These are phyloP conservation scores for Diarsia dahlii DNA, from an alignment of 2,888 invertebrate species.

Conservation along the genomic window DNA sequence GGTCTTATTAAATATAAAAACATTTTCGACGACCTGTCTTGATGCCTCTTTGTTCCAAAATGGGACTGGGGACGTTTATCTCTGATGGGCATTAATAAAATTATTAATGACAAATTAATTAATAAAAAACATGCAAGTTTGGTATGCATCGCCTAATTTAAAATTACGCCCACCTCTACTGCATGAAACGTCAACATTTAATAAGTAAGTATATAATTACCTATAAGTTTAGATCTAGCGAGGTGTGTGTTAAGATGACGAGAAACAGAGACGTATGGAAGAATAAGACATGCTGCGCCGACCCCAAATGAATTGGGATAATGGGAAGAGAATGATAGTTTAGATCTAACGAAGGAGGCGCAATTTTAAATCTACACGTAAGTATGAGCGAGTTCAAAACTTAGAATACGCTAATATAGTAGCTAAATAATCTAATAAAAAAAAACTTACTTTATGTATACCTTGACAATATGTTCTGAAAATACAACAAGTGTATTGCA, in stretches of 20 bases:
- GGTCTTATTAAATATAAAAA: background rate
- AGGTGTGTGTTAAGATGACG: too few species aligned
- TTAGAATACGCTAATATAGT: background rate
- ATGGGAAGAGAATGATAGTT: too few species aligned
- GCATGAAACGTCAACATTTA: background rate
- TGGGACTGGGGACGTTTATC: background rate
- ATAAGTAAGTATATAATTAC: background rate
- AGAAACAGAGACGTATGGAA: too few species aligned
- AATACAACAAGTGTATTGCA: constrained; percentile 7
- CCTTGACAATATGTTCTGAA: too few species aligned
- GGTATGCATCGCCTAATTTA: background rate
- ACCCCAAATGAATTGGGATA: too few species aligned
- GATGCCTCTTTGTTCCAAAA: background rate
- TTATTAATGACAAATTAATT: background rate
- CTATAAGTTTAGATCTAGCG: background rate
- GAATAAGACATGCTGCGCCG: too few species aligned
- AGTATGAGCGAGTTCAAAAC: background rate
- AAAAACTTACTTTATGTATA: too few species aligned
- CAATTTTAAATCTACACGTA: background rate
- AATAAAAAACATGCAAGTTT: background rate
- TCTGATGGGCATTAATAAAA: background rate
- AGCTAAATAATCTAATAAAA: background rate
- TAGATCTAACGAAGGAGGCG: too few species aligned
- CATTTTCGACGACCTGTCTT: background rate
- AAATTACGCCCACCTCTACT: background rate